Base-by-base conservation (phyloP, 2,113 vertebrate genomes). In the Brevimyrus niger region DNA sequence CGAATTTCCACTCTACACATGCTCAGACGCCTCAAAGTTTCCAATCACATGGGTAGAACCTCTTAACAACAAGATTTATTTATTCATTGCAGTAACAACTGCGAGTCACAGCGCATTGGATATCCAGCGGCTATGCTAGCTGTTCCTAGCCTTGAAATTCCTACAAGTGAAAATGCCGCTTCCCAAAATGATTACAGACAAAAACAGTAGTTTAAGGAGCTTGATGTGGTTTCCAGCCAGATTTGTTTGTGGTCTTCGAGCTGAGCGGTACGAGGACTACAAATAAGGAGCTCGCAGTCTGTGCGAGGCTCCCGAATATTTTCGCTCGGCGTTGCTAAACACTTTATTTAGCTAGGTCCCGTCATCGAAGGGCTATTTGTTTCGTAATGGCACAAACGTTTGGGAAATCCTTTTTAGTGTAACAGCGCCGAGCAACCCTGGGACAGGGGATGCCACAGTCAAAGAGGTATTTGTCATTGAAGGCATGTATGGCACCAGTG, bases 131-230 rank as follows among this genome's bases (percentile, higher is more conserved):
- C 10, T 31, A 69, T 69, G 61, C n/a, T 95, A 95, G 95, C 95
- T 96, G 92, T 93, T 93, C 94, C 92, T 80, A 94, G 95, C 65
- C 94, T 92, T 92, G 93, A 96, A 96, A 96, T 96, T 95, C 95
- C 96, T 97, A 96, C 96, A 94, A 97, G 96, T 50, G 88, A 93
- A 94, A 94, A 92, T 90, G 94, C 94, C 95, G 95, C 95, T 92
- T 94, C 76, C 87, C 47, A 42, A 88, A 90, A 92, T 92, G 92
- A 92, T 92, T 90, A 93, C 94, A 94, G 94, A 91, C 91, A 80
- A 93, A 93, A 93, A 93, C 89, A 91, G 90, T 15, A 87, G 89
- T 35, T 87, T 73, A 85, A 91, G 87, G 89, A 46, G 21, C 35
- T 92, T 94, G 93, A 93, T 92, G 90, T 90, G 93, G 94, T 94